Base-by-base conservation (phyloP, 2,888 invertebrate genomes). In the Torymus auratus region DNA sequence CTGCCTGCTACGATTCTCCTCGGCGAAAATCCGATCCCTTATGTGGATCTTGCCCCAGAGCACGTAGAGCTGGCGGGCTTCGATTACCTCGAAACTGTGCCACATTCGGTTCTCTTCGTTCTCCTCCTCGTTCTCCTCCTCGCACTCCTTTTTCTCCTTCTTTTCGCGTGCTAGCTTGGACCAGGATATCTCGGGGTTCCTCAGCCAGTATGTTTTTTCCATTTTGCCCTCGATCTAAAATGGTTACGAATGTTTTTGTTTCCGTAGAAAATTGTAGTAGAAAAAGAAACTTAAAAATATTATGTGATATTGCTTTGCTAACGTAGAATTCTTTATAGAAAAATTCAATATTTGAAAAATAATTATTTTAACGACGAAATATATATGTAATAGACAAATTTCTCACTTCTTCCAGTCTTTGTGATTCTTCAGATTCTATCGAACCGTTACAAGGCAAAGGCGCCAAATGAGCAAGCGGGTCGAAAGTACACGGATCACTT, bases 71-170 rank as follows among this genome's bases (percentile, higher is more conserved):
- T 94, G 94, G 1, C 94, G 93, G 2, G 93, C 92, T 83, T 94
- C 94, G 87, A 95, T 95, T 1, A 95, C 92, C 82, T 95, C 93
- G 93, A 93, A 96, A 72, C 94, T 92, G 85, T 94, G 94, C 94
- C 94, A 94, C 0, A 87, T 88, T 0, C 41, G 15, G 0, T 0
- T n/a, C 4, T 61, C 61, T 50, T 65, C 5, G 13, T n/a, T 3
- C 41, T 28, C 7, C 17, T 53, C 23, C 12, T 2, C 15, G 11
- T 67, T 52, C 15, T 2, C 5, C 1, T 61, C 61, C 53, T 69
- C 5, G 15, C 5, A 1, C 56, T 28, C 3, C 17, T 53, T 20
- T 12, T 2, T 15, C 4, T 67, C 56, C 15, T 2, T 5, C 1
- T 15, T 11, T 75, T 73, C 2, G 17, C 74, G 1, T 20, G 20